Evolutionary conservation across 2,113 vertebrate species (phyloP).

Genomic region (Erythrolamprus reginae): DNA sequence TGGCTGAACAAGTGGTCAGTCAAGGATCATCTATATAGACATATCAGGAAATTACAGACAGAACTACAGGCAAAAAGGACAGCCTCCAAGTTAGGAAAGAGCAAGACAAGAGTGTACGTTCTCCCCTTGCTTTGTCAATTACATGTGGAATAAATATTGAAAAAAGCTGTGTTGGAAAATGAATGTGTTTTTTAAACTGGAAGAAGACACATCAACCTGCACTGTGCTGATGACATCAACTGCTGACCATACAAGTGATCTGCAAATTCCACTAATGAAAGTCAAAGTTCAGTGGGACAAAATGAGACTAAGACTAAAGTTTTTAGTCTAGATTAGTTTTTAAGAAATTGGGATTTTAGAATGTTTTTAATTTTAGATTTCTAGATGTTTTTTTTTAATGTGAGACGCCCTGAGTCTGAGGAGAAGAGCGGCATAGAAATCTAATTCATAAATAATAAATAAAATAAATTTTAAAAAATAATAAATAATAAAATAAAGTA

Average conservation of each 20-base stretch:
- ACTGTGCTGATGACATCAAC: background rate
- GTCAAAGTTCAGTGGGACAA: background rate
- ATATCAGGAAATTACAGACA: background rate
- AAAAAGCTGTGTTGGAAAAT: background rate
- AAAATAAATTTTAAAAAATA: too few relatives aligned
- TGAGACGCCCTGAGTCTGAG: too few relatives aligned
- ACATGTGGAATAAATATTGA: background rate
- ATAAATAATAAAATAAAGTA: too few relatives aligned
- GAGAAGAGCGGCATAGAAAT: too few relatives aligned
- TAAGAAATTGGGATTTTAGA: too few relatives aligned
- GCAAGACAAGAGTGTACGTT: background rate
- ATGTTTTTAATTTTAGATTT: too few relatives aligned
- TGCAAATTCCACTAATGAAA: background rate
- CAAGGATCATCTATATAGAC: background rate
- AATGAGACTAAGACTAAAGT: background rate
- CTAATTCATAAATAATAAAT: too few relatives aligned
- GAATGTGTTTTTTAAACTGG: background rate
- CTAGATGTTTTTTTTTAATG: too few relatives aligned
- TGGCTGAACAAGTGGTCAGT: background rate
- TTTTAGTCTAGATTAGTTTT: too few relatives aligned
- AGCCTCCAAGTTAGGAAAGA: background rate
- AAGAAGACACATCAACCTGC: background rate
- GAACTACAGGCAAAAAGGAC: background rate
- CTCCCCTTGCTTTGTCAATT: background rate
- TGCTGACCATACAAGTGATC: background rate